phyloP scores from a whole-genome alignment of 2,113 vertebrate species.

The Verasper variegatus region DNA sequence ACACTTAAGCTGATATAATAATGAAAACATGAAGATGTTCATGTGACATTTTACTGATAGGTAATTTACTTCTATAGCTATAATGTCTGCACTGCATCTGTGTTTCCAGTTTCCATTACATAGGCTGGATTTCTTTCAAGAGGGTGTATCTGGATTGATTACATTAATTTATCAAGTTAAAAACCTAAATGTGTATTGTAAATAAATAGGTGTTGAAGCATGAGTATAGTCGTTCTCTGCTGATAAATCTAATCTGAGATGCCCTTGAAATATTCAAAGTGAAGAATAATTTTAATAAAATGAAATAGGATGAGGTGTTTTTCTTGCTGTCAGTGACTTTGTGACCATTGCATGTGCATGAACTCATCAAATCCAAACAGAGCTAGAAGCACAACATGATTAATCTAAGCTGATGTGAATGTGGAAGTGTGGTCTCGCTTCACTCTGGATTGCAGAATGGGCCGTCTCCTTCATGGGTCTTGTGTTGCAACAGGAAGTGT shows the following conservation, averaged over 20 bases:
- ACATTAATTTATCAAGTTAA: not conserved
- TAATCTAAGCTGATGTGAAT: not conserved
- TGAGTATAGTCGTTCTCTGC: too few relatives aligned
- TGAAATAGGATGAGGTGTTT: too few relatives aligned
- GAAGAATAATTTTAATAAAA: too few relatives aligned
- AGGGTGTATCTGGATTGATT: too few relatives aligned
- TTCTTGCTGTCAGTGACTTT: not conserved
- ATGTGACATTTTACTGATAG: not conserved
- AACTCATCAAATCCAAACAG: too few relatives aligned
- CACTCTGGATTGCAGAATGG: not conserved
- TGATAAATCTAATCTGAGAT: too few relatives aligned
- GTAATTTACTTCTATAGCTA: not conserved
- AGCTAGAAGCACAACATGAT: too few relatives aligned
- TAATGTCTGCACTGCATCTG: not conserved
- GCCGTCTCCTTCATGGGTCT: too few relatives aligned
- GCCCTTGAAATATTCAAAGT: too few relatives aligned
- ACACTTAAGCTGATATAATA: not conserved
- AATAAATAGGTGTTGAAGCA: too few relatives aligned
- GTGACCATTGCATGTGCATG: not conserved
- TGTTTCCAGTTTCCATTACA: not conserved
- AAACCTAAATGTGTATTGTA: not conserved
- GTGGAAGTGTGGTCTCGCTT: too few relatives aligned
- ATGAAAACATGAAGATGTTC: not conserved
- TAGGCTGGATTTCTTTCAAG: too few relatives aligned
- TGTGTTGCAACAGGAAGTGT: constrained; percentile 36